Evolutionary conservation across 2,888 invertebrate species (phyloP).

Genomic region (Melolontha melolontha): DNA sequence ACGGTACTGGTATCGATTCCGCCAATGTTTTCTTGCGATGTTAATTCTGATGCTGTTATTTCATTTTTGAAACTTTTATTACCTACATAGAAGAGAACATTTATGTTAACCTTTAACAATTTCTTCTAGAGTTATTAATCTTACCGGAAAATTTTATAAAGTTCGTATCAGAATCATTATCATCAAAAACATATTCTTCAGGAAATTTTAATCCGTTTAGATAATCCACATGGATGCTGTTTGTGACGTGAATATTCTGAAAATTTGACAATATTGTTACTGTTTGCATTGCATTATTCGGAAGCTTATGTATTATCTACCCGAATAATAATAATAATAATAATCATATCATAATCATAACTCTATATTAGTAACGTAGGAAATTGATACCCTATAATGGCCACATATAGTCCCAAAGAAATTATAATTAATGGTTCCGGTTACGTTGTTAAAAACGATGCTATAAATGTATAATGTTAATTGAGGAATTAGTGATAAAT

Average conservation of each 20-base stretch:
- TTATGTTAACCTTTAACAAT: conserved; percentile 4
- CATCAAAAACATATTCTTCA: conserved; percentile 65
- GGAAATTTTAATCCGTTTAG: conserved; percentile 70
- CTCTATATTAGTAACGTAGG: too few relatives aligned
- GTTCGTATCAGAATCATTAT: not conserved
- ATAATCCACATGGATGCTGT: conserved; percentile 56
- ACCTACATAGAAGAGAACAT: conserved; percentile 59
- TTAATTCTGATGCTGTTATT: conserved; percentile 61
- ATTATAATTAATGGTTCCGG: too few relatives aligned
- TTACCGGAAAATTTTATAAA: conserved; percentile 15
- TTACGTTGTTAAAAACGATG: too few relatives aligned
- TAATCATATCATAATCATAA: too few relatives aligned
- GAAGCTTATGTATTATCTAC: too few relatives aligned
- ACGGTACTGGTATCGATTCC: conserved; percentile 65
- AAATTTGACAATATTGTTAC: too few relatives aligned
- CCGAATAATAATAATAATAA: too few relatives aligned
- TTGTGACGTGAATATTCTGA: conserved; percentile 64
- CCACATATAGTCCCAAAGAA: too few relatives aligned
- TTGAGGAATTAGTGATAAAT: too few relatives aligned
- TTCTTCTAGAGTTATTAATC: conserved; percentile 1
- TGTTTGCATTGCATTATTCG: too few relatives aligned
- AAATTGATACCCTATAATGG: too few relatives aligned
- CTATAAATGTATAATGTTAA: too few relatives aligned
- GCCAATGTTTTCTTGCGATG: conserved; percentile 64
- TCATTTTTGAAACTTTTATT: conserved; percentile 66